Conservation (phyloP, 2,797 vertebrate genomes). For the Coranthus polyacanthus region DNA sequence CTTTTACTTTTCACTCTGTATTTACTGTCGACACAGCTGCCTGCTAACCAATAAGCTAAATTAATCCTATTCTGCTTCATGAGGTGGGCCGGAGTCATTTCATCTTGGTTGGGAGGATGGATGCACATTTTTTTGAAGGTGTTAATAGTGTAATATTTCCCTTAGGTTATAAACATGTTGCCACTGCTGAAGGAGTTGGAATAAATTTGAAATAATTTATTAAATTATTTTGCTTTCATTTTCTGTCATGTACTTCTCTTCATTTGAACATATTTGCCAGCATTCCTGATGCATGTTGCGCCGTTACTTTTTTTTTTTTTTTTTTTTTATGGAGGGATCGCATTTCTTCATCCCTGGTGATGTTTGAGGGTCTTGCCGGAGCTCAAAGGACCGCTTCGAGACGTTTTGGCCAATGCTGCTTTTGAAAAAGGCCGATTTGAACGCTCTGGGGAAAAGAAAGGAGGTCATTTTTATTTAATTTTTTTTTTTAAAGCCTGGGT, state of each 20-base stretch:
- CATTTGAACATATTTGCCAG: background rate
- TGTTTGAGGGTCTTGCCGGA: no score
- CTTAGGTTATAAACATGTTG: constrained; percentile 58
- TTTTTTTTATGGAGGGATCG: no score
- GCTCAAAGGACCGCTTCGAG: no score
- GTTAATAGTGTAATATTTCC: constrained; percentile 72
- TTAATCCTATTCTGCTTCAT: constrained; percentile 14
- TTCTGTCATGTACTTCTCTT: constrained; percentile 3
- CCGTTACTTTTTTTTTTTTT: no score
- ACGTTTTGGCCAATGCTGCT: background rate
- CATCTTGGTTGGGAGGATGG: constrained; percentile 30
- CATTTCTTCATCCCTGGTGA: no score
- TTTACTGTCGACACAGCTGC: constrained; percentile 18
- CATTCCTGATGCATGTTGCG: background rate
- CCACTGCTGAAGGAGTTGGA: constrained; percentile 70
- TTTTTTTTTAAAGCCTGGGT: accelerated
- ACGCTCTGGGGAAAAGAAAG: background rate
- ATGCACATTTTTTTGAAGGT: constrained; percentile 74
- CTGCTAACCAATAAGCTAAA: constrained; percentile 9
- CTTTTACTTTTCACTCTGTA: constrained; percentile 28
- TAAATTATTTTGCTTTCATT: constrained; percentile 65
- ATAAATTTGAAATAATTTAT: constrained; percentile 85
- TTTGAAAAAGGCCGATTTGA: background rate
- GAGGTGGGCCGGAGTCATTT: constrained; percentile 42
- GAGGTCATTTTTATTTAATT: background rate